These are phyloP conservation scores for Bolborhynchus lineola DNA, from an alignment of 2,113 vertebrate genomes.

Conservation along the genomic window DNA sequence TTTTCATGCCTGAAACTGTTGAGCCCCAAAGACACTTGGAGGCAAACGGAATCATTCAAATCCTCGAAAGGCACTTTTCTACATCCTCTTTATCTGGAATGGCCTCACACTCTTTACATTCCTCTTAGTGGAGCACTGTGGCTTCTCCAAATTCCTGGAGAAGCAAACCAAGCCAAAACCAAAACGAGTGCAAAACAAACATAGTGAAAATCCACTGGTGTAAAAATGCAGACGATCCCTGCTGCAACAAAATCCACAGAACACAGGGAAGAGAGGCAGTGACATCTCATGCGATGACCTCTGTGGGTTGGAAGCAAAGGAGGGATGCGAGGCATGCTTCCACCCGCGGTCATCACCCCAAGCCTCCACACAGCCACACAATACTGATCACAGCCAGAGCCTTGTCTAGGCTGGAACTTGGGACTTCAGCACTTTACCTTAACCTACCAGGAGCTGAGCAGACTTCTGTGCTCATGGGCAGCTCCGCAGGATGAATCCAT, in stretches of 20 bases:
- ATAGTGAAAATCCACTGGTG: not conserved
- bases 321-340: not conserved
- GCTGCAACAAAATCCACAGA: not conserved
- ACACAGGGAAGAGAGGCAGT: not conserved
- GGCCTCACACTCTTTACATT: not conserved
- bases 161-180: constrained; percentile 2
- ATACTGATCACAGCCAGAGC: not conserved
- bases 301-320: not conserved
- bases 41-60: not conserved
- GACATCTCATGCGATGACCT: not conserved
- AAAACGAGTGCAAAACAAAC: not conserved
- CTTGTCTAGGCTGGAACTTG: not conserved
- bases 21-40: not conserved
- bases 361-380: rapidly evolving
- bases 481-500: not conserved
- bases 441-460: not conserved
- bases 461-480: not conserved
- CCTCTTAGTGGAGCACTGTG: not conserved
- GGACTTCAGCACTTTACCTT: not conserved
- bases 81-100: not conserved
- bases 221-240: not conserved
- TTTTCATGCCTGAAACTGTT: not conserved
- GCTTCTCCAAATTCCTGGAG: not conserved
- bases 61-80: not conserved
- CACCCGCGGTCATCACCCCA: not conserved